Base-by-base conservation (phyloP, 1,140 invertebrate species). In the Bombus sylvicola region DNA sequence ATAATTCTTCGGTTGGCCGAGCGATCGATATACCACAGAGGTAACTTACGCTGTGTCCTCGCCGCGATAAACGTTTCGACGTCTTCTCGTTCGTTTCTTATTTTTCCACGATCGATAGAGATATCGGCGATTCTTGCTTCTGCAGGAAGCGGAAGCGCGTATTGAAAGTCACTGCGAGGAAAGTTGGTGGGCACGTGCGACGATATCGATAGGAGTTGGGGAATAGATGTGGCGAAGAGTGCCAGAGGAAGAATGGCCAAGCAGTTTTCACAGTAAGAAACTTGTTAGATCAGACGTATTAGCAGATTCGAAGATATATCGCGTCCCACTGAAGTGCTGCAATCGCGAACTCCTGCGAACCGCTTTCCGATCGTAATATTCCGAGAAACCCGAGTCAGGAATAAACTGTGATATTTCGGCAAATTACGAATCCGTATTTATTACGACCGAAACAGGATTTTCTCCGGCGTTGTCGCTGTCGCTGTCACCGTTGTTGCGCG, bases 271-370 rank as follows among this genome's bases (percentile, higher is more conserved):
- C 57, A 13, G 73, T 75, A 74, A 81, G 82, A 82, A 89, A 89
- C 76, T 89, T 81, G 88, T 89, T 85, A 88, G 77, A 71, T 89
- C 87, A 39, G 79, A 86, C 83, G 81, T 89, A 89, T 89, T 89
- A 89, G 88, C 73, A 53, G 74, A 89, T 80, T 89, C 43, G 78
- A 75, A 53, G 47, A 53, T 53, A 53, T 53, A 53, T 53, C 47
- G 47, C 47, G 47, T 8, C 18, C 47, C 6, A 8, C 47, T 22
- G 18, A 22, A 53, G 18, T 53, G 62, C 31, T 37, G 83, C 73
- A 47, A 71, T 66, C 43, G 64, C 69, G 25, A 68, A 73, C 53
- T 72, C 31, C 43, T 62, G 47, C 47, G 47, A 47, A 47, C 6
- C 47, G 47, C 15, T 5, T 18, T 47, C 15, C 47, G 18, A 53